Percentiles rank a stretch among this genome's conserved stretches.
Evolutionary conservation across 2,888 invertebrate species (phyloP).

Genomic region (Allacma fusca): DNA sequence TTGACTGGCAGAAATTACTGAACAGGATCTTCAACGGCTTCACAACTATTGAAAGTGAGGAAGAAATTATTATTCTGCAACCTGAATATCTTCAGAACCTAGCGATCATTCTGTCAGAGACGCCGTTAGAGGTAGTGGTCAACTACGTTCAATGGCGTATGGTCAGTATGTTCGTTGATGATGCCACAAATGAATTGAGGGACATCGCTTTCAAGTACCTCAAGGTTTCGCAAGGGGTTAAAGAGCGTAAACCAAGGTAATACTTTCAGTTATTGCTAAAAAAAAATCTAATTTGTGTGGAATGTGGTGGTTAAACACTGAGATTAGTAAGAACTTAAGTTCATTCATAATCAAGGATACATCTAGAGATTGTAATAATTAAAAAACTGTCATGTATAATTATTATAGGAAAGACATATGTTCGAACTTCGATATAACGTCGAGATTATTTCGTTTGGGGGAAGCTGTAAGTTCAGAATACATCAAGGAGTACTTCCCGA

Average conservation of each 20-base stretch:
- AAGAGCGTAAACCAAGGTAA: conserved; percentile 50
- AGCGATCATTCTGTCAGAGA: conserved; percentile 34
- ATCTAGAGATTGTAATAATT: no score
- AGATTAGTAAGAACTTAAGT: background rate
- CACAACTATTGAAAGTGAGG: conserved; percentile 41
- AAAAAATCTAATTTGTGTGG: background rate
- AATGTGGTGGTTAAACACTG: background rate
- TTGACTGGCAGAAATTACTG: background rate
- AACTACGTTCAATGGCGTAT: conserved; percentile 57
- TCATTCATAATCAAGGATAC: background rate
- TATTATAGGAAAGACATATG: no score
- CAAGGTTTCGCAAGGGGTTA: conserved; percentile 54
- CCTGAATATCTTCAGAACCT: conserved; percentile 46
- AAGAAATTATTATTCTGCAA: conserved; percentile 50
- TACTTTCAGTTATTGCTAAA: background rate
- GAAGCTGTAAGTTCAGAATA: no score
- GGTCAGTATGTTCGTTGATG: conserved; percentile 45
- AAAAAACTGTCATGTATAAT: no score
- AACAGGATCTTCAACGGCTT: conserved; percentile 45
- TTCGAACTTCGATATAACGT: no score
- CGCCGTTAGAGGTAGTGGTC: conserved; percentile 37
- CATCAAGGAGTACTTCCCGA: no score
- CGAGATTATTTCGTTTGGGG: no score
- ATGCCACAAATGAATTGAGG: conserved; percentile 57
- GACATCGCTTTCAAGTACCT: conserved; percentile 58